A percentile compares a stretch with the other conserved stretches of the same genome.
Evolutionary conservation across 1,140 invertebrate species (phyloP).

Genomic region (Antheraea pernyi): DNA sequence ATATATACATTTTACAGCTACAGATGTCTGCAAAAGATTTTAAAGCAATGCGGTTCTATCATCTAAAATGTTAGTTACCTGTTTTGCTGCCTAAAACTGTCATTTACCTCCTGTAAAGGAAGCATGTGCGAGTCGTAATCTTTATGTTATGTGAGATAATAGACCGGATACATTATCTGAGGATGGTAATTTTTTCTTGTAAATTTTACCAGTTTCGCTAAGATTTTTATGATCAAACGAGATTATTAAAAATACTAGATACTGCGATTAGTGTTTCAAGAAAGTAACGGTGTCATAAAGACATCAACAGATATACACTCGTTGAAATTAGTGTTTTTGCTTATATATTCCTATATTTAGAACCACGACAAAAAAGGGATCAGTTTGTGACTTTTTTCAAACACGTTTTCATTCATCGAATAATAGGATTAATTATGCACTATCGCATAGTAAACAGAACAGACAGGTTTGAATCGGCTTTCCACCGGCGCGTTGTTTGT

Average conservation of each 20-base stretch:
- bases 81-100: conserved; percentile 8
- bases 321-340: no score
- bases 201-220: neutral
- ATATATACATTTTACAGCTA: neutral
- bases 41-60: conserved; percentile 13
- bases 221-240: neutral
- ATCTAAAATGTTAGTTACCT: conserved; percentile 17
- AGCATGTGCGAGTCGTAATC: neutral
- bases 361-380: no score
- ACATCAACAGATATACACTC: no score
- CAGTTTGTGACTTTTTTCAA: no score
- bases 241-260: conserved; percentile 3
- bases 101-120: conserved; percentile 10
- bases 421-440: no score
- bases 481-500: no score
- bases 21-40: conserved; percentile 12
- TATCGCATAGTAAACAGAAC: no score
- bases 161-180: conserved; percentile 11
- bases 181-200: neutral
- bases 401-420: no score
- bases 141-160: conserved; percentile 6
- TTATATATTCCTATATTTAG: no score
- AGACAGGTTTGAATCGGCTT: no score
- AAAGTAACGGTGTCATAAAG: neutral
- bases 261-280: neutral